Conservation (phyloP, 2,113 vertebrate genomes). For the Girardinichthys multiradiatus region DNA sequence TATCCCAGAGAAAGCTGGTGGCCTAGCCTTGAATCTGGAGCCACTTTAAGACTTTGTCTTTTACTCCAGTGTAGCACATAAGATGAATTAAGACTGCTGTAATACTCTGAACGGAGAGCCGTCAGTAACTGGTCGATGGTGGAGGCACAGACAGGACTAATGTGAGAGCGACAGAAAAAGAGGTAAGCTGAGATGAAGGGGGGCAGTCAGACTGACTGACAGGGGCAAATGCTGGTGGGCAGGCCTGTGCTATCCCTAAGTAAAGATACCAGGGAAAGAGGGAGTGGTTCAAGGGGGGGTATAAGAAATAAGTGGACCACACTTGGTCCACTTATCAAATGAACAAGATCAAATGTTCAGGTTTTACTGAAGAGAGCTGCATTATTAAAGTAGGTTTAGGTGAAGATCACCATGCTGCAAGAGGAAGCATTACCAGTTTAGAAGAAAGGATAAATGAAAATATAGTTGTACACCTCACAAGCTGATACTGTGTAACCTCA, state of each 20-base stretch:
- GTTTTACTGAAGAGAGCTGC: slow-evolving; percentile 72
- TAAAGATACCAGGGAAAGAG: slow-evolving; percentile 50
- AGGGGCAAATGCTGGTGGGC: slow-evolving; percentile 79
- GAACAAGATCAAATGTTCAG: slow-evolving; percentile 71
- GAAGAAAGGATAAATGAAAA: background rate
- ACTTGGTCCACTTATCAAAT: slow-evolving; percentile 59
- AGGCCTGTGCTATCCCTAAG: slow-evolving; percentile 71
- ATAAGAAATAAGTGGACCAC: slow-evolving; percentile 39
- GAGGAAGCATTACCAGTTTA: slow-evolving; percentile 26
- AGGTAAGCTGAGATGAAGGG: slow-evolving; percentile 81
- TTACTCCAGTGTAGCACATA: slow-evolving; percentile 37
- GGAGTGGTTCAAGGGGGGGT: slow-evolving; percentile 35
- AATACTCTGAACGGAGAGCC: slow-evolving; percentile 60
- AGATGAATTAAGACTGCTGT: slow-evolving; percentile 58
- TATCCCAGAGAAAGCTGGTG: slow-evolving; percentile 59
- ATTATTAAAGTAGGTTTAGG: slow-evolving; percentile 27
- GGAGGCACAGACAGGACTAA: slow-evolving; percentile 76
- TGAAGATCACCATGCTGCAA: slow-evolving; percentile 56
- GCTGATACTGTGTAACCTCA: background rate
- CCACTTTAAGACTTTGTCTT: slow-evolving; percentile 37
- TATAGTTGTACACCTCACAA: background rate
- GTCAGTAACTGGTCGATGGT: slow-evolving; percentile 68
- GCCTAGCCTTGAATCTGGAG: slow-evolving; percentile 46
- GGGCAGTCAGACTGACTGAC: slow-evolving; percentile 77
- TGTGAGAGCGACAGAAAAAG: slow-evolving; percentile 76